Percentiles rank a stretch among this genome's conserved stretches.
These are phyloP conservation scores for Sminthurinus signatus DNA, from an alignment of 1,140 invertebrate genomes.

Conservation along the genomic window DNA sequence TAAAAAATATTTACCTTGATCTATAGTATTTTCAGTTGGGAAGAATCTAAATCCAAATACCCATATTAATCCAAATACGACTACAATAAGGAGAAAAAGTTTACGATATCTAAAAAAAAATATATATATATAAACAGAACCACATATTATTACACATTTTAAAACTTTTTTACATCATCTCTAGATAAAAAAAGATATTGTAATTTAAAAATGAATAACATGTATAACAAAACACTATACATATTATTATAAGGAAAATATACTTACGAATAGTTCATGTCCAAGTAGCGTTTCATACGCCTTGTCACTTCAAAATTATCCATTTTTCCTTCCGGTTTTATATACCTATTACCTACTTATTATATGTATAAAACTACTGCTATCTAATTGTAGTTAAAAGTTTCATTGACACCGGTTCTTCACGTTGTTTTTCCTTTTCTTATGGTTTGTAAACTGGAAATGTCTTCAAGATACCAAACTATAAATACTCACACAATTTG, in stretches of 20 bases:
- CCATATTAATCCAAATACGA: conserved; percentile 56
- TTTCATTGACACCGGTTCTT: background rate
- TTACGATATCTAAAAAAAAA: conserved; percentile 53
- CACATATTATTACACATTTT: too few relatives aligned
- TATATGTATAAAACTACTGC: background rate
- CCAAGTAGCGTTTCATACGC: conserved; percentile 27
- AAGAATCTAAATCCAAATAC: conserved; percentile 61
- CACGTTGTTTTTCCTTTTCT: background rate
- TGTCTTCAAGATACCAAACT: too few relatives aligned
- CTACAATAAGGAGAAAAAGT: conserved; percentile 55
- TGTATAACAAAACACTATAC: too few relatives aligned
- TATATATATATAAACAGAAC: too few relatives aligned
- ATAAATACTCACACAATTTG: too few relatives aligned
- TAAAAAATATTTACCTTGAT: conserved; percentile 45
- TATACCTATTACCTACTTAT: too few relatives aligned
- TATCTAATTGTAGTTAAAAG: background rate
- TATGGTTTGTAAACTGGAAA: too few relatives aligned
- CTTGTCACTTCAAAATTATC: conserved; percentile 21
- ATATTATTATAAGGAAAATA: background rate
- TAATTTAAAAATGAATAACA: background rate
- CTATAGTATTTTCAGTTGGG: conserved; percentile 48
- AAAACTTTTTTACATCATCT: too few relatives aligned
- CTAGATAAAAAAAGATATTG: too few relatives aligned
- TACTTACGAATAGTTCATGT: conserved; percentile 35
- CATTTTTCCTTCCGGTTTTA: too few relatives aligned